A percentile compares a stretch with the other conserved stretches of the same genome.
phyloP scores from a whole-genome alignment of 2,797 vertebrate species.

The Enteromius anoplus region DNA sequence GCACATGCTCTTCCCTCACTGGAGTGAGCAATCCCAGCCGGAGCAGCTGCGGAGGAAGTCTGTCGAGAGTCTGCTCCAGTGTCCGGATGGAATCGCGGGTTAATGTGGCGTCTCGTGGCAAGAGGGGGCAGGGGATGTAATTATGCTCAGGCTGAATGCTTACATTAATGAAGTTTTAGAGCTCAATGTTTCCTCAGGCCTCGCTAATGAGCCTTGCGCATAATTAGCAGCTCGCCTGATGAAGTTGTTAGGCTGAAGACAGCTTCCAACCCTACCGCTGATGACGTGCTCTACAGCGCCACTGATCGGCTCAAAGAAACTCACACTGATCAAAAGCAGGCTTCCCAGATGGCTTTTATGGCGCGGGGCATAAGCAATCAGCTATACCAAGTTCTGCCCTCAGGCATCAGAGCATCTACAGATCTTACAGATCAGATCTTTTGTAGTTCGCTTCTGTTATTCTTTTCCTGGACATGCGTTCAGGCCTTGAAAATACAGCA shows the following conservation, averaged over 20 bases:
- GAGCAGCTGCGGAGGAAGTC: slow-evolving; percentile 49
- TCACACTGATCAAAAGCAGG: slow-evolving; percentile 34
- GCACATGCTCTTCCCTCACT: slow-evolving; percentile 48
- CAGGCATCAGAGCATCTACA: slow-evolving; percentile 18
- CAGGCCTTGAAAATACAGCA: slow-evolving; percentile 7
- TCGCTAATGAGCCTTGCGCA: slow-evolving; percentile 71
- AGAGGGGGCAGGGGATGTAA: slow-evolving; percentile 70
- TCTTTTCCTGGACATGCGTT: background rate
- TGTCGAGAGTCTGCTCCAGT: slow-evolving; percentile 50
- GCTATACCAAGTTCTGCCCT: slow-evolving; percentile 32
- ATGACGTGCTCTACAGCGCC: slow-evolving; percentile 36
- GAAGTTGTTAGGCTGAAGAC: slow-evolving; percentile 66
- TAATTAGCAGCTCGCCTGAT: slow-evolving; percentile 72
- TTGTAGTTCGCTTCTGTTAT: slow-evolving; percentile 24
- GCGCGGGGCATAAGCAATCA: background rate
- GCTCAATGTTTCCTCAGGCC: slow-evolving; percentile 60
- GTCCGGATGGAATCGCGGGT: slow-evolving; percentile 58
- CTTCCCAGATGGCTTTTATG: slow-evolving; percentile 32
- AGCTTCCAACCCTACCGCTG: slow-evolving; percentile 18
- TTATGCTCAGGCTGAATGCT: slow-evolving; percentile 65
- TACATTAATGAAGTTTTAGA: slow-evolving; percentile 74
- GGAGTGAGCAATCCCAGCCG: slow-evolving; percentile 13
- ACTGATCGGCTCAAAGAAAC: slow-evolving; percentile 28
- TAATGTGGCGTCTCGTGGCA: slow-evolving; percentile 66
- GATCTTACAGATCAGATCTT: slow-evolving; percentile 22